phyloP scores from a whole-genome alignment of 1,140 invertebrate species.

The Ditylenchus dipsaci region DNA sequence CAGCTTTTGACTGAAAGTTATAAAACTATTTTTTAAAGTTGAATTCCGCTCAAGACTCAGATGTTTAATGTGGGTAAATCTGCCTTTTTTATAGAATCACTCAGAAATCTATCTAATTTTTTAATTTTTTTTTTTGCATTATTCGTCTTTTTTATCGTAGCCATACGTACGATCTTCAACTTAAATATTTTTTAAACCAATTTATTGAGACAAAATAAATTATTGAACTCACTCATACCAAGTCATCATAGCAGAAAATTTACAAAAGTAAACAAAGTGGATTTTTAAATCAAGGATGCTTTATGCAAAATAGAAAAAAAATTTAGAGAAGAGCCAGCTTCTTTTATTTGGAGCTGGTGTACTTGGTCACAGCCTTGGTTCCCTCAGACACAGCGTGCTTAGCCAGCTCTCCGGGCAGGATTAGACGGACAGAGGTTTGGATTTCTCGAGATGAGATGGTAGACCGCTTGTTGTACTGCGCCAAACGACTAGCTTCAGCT shows the following conservation, averaged over 20 bases:
- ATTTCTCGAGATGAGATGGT: constrained; percentile 59
- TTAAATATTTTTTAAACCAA: not conserved
- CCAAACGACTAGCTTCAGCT: constrained; percentile 67
- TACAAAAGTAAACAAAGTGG: not conserved
- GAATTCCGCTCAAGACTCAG: too few relatives aligned
- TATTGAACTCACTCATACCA: not conserved
- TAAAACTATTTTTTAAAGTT: too few relatives aligned
- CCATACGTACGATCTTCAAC: too few relatives aligned
- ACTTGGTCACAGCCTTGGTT: constrained; percentile 63
- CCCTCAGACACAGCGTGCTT: constrained; percentile 59
- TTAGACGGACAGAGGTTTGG: constrained; percentile 59
- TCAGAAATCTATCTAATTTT: too few relatives aligned
- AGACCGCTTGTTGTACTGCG: constrained; percentile 70
- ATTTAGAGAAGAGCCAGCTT: not conserved
- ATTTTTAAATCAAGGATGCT: too few relatives aligned
- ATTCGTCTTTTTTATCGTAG: too few relatives aligned
- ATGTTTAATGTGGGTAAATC: too few relatives aligned
- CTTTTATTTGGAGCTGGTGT: constrained; percentile 49
- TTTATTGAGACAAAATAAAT: not conserved
- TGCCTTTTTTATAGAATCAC: too few relatives aligned
- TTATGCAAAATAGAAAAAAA: not conserved
- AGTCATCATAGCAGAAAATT: too few relatives aligned
- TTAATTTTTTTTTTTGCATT: too few relatives aligned
- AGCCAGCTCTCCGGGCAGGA: constrained; percentile 61
- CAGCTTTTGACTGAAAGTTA: too few relatives aligned